Evolutionary conservation across 2,888 invertebrate genomes (phyloP), one percentile per base, ranked within the genome.

Genomic region (Heteropelma amictum): DNA sequence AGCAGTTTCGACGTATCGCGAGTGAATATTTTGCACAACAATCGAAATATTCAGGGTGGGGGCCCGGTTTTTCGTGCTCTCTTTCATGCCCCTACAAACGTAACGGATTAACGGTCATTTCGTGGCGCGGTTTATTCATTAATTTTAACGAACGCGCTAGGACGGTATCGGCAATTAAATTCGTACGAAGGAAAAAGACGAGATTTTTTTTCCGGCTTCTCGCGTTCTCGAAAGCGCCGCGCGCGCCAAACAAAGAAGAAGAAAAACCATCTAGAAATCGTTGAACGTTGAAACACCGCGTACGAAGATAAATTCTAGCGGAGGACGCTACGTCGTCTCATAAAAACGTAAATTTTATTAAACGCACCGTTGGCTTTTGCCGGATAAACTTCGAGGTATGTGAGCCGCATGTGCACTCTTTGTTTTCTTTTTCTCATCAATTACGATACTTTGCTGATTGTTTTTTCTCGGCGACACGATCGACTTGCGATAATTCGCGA

Each of bases 171-270:
- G 23, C 60, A n/a, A 49, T 47, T 56, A 35, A 30, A 23, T 23
- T n/a, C 23, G 47, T 47, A 53, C 58, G 58, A 51, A 56, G 53
- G 68, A 26, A n/a, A 47, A 61, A 47, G n/a, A 61, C 33, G 17
- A 28, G 4, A 40, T 23, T 17, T 26, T 49, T 19, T 23, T 17
- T 21, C 14, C 33, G 8, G 3, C 17, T 17, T 40, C 33, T 21
- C 10, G 14, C 23, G 5, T 17, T 2, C 12, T 10, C 14, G 6
- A 6, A 10, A 8, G 8, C n/a, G 17, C 21, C 12, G 28, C 40
- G 14, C 26, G 0, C 17, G 14, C 21, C 26, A n/a, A n/a, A n/a
- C n/a, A n/a, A n/a, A n/a, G 10, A 40, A 14, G 6, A 17, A 58
- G 10, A 30, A 1, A 12, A 8, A 56, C 23, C 38, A 2, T 12